Conservation (phyloP, 2,888 invertebrate genomes). For the Lepidocyrtinus sp. region DNA sequence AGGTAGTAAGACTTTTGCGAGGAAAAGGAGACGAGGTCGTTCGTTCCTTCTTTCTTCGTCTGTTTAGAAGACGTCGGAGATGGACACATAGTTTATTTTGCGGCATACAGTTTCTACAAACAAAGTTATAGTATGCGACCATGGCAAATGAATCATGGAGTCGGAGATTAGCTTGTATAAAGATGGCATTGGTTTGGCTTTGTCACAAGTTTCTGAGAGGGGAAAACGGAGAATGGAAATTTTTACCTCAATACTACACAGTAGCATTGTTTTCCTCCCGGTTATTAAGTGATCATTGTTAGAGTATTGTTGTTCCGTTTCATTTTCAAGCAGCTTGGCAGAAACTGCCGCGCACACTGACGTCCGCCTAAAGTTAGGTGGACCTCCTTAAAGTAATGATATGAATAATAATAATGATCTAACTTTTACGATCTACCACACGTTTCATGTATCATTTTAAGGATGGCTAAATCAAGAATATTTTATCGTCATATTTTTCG, state of each 20-base stretch:
- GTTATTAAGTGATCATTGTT: background rate
- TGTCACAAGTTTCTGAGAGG: background rate
- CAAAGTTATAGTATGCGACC: background rate
- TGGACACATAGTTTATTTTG: background rate
- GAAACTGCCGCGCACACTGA: background rate
- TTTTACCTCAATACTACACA: background rate
- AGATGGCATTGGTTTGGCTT: background rate
- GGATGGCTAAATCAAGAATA: conserved; percentile 7
- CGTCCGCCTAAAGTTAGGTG: conserved; percentile 4
- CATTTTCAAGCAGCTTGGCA: background rate
- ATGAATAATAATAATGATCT: conserved; percentile 2
- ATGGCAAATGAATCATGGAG: background rate
- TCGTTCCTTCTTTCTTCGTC: conserved; percentile 9
- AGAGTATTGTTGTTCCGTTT: background rate
- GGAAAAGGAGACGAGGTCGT: conserved; percentile 12
- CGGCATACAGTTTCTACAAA: background rate
- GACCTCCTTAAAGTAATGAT: conserved; percentile 9
- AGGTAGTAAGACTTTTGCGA: background rate
- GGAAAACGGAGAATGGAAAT: background rate
- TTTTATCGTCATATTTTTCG: background rate
- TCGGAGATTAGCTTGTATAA: no score
- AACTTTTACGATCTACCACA: conserved; percentile 1
- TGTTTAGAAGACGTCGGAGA: background rate
- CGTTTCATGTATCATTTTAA: conserved; percentile 6
- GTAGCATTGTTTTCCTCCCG: background rate